phyloP scores from a whole-genome alignment of 1,140 invertebrate genomes.

The Bombus terrestris region DNA sequence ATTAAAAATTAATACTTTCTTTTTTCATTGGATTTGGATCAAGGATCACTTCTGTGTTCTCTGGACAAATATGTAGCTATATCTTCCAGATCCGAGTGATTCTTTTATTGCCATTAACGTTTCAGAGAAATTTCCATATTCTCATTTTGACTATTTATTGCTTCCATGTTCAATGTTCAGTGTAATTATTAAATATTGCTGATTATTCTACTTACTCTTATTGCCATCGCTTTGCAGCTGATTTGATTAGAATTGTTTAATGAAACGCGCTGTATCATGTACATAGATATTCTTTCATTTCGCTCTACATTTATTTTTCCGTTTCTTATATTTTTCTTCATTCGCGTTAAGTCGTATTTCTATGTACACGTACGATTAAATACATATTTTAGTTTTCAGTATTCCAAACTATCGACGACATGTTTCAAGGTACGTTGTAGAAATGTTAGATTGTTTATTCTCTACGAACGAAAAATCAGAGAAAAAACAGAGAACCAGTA shows the following conservation, averaged over 20 bases:
- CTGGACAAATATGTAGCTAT: conserved; percentile 18
- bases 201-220: conserved; percentile 72
- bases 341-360: neutral
- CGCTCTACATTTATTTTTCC: conserved; percentile 32
- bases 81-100: conserved; percentile 34
- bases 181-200: conserved; percentile 66
- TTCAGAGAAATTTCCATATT: conserved; percentile 47
- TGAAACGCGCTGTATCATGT: conserved; percentile 47
- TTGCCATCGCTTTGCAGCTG: conserved; percentile 58
- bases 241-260: conserved; percentile 65
- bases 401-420: conserved; percentile 52
- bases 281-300: conserved; percentile 52
- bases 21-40: conserved; percentile 23
- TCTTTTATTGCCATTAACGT: conserved; percentile 32
- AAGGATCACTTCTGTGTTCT: conserved; percentile 35
- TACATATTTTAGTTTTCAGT: conserved; percentile 55
- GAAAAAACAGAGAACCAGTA: conserved; percentile 59
- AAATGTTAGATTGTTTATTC: conserved; percentile 52
- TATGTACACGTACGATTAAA: neutral
- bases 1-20: conserved; percentile 25
- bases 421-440: conserved; percentile 55
- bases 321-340: neutral
- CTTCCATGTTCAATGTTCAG: conserved; percentile 65
- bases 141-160: conserved; percentile 68
- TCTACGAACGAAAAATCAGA: conserved; percentile 34